Conservation (phyloP, 2,113 vertebrate species). For the Cochlearius cochlearius region DNA sequence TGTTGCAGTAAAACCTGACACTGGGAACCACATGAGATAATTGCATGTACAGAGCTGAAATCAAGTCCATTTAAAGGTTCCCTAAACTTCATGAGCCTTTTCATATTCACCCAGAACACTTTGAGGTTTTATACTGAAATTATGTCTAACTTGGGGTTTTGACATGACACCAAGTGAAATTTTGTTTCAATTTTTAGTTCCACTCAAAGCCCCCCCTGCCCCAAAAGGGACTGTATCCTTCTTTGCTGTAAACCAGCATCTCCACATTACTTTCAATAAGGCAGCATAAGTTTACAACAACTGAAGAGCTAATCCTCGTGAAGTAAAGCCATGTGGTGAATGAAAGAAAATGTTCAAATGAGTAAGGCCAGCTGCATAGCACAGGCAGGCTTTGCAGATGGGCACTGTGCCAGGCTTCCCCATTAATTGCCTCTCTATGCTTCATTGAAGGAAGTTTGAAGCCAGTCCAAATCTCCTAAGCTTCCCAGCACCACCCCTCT, state of each 20-base stretch:
- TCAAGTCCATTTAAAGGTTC: background rate
- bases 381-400: conserved; percentile 26
- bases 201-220: background rate
- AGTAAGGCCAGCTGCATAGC: conserved; percentile 41
- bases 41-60: background rate
- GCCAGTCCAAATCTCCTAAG: conserved; percentile 41
- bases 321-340: conserved; percentile 39
- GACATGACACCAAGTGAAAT: background rate
- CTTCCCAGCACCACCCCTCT: conserved; percentile 30
- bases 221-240: background rate
- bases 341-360: conserved; percentile 54
- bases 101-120: background rate
- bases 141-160: background rate
- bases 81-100: background rate
- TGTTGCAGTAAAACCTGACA: background rate
- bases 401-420: conserved; percentile 36
- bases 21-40: background rate
- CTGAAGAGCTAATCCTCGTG: conserved; percentile 20
- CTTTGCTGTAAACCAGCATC: background rate
- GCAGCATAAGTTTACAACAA: background rate
- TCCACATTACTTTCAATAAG: background rate
- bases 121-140: background rate
- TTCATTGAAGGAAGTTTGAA: conserved; percentile 54
- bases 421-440: conserved; percentile 53
- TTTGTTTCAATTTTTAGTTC: background rate